Percentiles rank a stretch among this genome's conserved stretches.
These are phyloP conservation scores for Odontocerum albicorne DNA, from an alignment of 2,888 invertebrate genomes.

Conservation along the genomic window DNA sequence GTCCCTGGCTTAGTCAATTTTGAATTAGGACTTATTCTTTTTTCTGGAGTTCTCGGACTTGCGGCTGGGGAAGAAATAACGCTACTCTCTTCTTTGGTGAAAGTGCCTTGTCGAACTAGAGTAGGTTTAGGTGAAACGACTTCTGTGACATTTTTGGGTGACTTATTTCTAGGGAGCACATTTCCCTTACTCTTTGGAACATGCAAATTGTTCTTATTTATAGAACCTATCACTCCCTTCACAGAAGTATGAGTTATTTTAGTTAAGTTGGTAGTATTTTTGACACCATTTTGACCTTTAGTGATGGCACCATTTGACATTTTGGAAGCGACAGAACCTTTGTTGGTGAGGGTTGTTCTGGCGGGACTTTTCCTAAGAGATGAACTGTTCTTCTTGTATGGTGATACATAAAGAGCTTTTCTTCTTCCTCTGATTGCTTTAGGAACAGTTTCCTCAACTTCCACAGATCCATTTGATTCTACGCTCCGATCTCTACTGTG, in stretches of 20 bases:
- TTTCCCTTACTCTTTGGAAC: constrained; percentile 29
- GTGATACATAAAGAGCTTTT: constrained; percentile 69
- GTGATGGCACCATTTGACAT: constrained; percentile 8
- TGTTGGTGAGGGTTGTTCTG: constrained; percentile 17
- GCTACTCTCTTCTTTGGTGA: constrained; percentile 79
- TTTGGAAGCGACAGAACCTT: constrained; percentile 23
- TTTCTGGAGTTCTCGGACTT: constrained; percentile 39
- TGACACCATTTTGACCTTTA: neutral
- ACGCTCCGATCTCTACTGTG: constrained; percentile 48
- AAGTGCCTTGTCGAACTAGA: constrained; percentile 85
- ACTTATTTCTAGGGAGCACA: constrained; percentile 4
- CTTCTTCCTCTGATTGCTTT: constrained; percentile 67
- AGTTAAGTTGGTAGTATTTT: constrained; percentile 6
- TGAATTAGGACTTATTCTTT: constrained; percentile 42
- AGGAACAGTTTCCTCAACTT: constrained; percentile 45
- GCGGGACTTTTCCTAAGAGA: constrained; percentile 46
- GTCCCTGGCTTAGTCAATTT: constrained; percentile 45
- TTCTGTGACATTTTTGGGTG: constrained; percentile 37
- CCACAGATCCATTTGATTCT: constrained; percentile 53
- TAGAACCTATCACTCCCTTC: constrained; percentile 38
- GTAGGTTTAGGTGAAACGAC: constrained; percentile 47
- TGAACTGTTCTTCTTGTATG: constrained; percentile 52
- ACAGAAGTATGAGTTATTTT: constrained; percentile 17
- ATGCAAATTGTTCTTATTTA: constrained; percentile 39
- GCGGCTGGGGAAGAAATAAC: constrained; percentile 41